These are phyloP conservation scores for Eupithecia subfuscata DNA, from an alignment of 2,888 invertebrate species.

Conservation along the genomic window DNA sequence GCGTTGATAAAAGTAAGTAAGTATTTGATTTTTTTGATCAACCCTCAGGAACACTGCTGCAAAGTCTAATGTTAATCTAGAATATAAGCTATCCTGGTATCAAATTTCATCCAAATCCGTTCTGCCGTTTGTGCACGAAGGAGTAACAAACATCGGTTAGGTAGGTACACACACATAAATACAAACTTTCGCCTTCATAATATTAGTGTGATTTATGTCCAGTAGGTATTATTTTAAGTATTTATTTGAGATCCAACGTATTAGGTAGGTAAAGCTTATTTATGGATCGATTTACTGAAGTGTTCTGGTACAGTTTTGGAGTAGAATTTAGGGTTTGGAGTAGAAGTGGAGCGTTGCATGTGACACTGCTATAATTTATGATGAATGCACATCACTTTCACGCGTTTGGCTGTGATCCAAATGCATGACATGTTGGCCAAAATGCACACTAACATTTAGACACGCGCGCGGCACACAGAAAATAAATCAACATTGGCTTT, in stretches of 20 bases:
- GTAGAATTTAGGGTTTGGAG: not conserved
- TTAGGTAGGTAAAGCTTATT: not conserved
- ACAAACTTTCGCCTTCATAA: not conserved
- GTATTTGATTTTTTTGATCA: too few relatives aligned
- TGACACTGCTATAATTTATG: slow-evolving; percentile 24
- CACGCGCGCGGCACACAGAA: not conserved
- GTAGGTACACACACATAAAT: not conserved
- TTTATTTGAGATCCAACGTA: not conserved
- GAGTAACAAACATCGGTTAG: too few relatives aligned
- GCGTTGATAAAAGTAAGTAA: too few relatives aligned
- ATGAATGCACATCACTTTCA: slow-evolving; percentile 20
- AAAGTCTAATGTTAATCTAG: too few relatives aligned
- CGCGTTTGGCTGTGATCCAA: slow-evolving; percentile 23
- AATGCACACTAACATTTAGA: slow-evolving; percentile 1
- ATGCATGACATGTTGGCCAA: slow-evolving; percentile 17
- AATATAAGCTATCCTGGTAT: too few relatives aligned
- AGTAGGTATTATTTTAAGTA: not conserved
- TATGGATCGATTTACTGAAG: not conserved
- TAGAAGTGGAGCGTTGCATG: slow-evolving; percentile 2
- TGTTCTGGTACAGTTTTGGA: not conserved
- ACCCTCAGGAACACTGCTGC: too few relatives aligned
- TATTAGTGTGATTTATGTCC: not conserved
- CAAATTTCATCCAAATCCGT: too few relatives aligned
- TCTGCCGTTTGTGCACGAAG: too few relatives aligned
- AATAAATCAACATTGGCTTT: not conserved